These are phyloP conservation scores for Siniperca knerii DNA, from an alignment of 2,113 vertebrate species.

Conservation along the genomic window DNA sequence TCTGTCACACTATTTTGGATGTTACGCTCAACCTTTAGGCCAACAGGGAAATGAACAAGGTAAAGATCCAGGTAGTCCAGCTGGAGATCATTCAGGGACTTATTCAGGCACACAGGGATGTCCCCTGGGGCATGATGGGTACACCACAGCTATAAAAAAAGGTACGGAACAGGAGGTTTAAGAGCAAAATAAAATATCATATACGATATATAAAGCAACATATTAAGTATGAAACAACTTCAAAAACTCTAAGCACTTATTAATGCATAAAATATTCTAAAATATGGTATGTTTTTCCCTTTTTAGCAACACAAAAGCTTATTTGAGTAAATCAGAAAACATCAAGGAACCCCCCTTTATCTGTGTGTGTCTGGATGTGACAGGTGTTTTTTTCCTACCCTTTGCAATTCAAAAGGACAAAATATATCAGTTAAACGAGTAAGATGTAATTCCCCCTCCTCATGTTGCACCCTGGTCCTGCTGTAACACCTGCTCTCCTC, in stretches of 20 bases:
- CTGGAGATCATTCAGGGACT: conserved; percentile 80
- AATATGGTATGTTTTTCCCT: background rate
- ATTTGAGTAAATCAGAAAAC: background rate
- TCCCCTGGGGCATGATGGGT: conserved; percentile 79
- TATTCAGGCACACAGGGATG: conserved; percentile 79
- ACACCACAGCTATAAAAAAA: conserved; percentile 75
- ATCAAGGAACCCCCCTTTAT: background rate
- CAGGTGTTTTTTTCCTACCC: background rate
- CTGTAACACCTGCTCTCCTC: background rate
- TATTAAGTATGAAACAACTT: background rate
- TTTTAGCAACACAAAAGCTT: background rate
- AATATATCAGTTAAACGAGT: background rate
- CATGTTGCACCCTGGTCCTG: background rate
- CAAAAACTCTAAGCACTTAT: background rate
- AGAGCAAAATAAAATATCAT: background rate
- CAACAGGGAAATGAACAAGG: conserved; percentile 85
- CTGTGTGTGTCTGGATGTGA: background rate
- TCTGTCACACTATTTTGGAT: background rate
- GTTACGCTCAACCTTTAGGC: conserved; percentile 75
- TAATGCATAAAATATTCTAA: background rate
- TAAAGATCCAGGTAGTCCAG: conserved; percentile 86
- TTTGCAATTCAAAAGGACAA: background rate
- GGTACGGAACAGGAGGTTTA: background rate
- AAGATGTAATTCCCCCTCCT: background rate
- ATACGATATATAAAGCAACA: background rate